These are phyloP conservation scores for Malurus splendens DNA, from an alignment of 2,797 vertebrate species.

Conservation along the genomic window DNA sequence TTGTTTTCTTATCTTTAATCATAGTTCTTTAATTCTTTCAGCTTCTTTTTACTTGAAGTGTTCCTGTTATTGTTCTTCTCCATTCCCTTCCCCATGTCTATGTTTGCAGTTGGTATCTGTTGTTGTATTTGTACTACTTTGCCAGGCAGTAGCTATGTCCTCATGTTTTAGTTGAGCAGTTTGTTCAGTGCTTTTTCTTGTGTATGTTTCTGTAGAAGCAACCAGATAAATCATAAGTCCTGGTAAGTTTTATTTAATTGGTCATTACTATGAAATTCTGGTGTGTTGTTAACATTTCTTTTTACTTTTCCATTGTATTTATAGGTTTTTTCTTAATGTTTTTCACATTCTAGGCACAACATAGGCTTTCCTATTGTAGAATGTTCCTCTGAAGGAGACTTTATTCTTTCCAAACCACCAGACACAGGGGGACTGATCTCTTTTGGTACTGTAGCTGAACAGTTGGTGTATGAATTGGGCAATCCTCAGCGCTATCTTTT, in stretches of 20 bases:
- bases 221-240: not conserved
- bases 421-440: slow-evolving; percentile 78
- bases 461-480: slow-evolving; percentile 84
- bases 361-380: slow-evolving; percentile 84
- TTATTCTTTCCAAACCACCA: slow-evolving; percentile 79
- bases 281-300: not conserved
- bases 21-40: not conserved
- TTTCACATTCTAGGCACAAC: slow-evolving; percentile 77
- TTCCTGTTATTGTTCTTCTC: not conserved
- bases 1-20: not conserved
- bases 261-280: not conserved
- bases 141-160: not conserved
- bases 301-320: not conserved
- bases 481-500: slow-evolving; percentile 80
- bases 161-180: not conserved
- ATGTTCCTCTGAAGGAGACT: slow-evolving; percentile 77
- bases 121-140: not conserved
- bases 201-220: not conserved
- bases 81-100: not conserved
- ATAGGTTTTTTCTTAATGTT: not conserved
- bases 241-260: not conserved
- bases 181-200: not conserved
- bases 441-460: slow-evolving; percentile 82
- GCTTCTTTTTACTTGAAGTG: not conserved
- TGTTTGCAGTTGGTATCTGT: not conserved